Evolutionary conservation across 2,888 invertebrate species (phyloP), one percentile per base, ranked within the genome.

Genomic region (Acronicta aceris): DNA sequence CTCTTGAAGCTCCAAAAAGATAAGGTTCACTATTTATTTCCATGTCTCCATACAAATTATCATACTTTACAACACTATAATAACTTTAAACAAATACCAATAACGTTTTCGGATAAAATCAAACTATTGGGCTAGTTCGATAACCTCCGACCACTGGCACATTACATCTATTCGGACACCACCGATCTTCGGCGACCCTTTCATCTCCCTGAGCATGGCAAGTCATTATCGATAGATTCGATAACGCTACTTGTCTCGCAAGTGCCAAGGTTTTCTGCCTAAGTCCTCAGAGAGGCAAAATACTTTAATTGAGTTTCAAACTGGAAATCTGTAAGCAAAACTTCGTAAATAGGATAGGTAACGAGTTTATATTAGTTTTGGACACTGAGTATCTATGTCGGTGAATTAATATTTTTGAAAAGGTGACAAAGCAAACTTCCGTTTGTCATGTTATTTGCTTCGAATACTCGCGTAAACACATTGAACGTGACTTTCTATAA

Each of bases 171-270:
- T 77, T 66, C 52, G 78, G 76, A 77, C 79, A 78, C 71, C 76
- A 78, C 67, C 77, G 83, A 81, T 80, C 79, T 81, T 83, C 88
- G 88, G 88, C 82, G 82, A 84, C 82, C 83, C 86, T 90, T 90
- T 90, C 85, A 90, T 90, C 86, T 62, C 56, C 30, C 16, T 55
- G 61, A 30, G 61, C 68, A 60, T 59, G 64, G 60, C 63, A 71
- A 71, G 64, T 58, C 53, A 75, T 74, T 73, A 85, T 85, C 83
- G 81, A 85, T 85, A 87, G 72, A 82, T 75, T 67, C 71, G 78
- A 75, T 63, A 67, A 46, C 49, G 54, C 21, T 57, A 63, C 63
- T 46, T 59, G 25, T 56, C 52, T 62, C 57, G 48, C 63, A 60
- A 52, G 46, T 51, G 47, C 57, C 54, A 49, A 71, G 38, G 38